Conservation (phyloP, 2,888 invertebrate genomes). For the Lithophane leautieri region DNA sequence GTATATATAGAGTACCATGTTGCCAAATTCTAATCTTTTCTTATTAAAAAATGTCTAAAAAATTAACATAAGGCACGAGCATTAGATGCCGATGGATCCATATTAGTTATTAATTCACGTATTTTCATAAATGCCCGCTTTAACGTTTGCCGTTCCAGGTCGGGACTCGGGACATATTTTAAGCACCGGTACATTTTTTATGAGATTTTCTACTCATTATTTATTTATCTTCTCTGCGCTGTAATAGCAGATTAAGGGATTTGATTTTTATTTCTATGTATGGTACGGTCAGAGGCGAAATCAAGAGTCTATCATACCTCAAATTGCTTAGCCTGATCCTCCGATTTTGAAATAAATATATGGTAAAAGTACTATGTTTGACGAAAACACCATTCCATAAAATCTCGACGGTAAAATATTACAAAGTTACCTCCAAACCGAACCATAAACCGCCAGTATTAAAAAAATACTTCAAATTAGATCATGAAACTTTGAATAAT, state of each 20-base stretch:
- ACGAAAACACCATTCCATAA: no score
- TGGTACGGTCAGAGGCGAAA: not conserved
- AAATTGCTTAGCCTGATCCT: no score
- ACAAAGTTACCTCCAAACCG: no score
- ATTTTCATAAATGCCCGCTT: constrained; percentile 23
- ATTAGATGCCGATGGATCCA: not conserved
- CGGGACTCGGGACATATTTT: not conserved
- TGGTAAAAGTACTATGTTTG: no score
- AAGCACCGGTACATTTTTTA: not conserved
- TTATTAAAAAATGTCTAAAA: not conserved
- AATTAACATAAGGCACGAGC: no score
- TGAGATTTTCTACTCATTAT: not conserved
- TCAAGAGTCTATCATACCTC: no score
- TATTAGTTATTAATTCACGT: constrained; percentile 28
- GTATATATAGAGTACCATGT: not conserved
- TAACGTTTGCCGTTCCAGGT: not conserved
- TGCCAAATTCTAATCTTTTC: not conserved
- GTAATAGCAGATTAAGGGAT: not conserved
- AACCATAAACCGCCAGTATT: no score
- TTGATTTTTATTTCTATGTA: not conserved
- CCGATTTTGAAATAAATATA: no score
- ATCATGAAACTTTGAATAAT: no score
- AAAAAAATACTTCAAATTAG: no score
- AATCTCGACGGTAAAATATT: no score
- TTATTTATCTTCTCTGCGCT: not conserved